These are phyloP conservation scores for Hassar affinis DNA, from an alignment of 2,113 vertebrate genomes.

Conservation along the genomic window DNA sequence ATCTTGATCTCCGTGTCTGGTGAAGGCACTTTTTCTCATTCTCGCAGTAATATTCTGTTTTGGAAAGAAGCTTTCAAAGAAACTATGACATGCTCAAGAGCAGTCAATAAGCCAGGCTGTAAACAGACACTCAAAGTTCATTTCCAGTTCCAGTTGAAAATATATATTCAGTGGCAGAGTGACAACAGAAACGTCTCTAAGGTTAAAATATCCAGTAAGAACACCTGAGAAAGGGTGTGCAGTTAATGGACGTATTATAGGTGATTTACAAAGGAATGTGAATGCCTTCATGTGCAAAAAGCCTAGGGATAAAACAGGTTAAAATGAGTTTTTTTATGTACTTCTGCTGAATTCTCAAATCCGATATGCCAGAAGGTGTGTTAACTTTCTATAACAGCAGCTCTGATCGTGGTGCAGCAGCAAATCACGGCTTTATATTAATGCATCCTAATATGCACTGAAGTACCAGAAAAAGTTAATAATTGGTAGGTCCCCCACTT, in stretches of 20 bases:
- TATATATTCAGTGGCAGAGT: background rate
- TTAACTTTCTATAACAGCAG: background rate
- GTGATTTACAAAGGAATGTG: background rate
- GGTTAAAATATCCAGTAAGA: background rate
- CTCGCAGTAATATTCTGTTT: background rate
- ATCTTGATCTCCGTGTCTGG: constrained; percentile 32
- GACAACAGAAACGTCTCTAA: background rate
- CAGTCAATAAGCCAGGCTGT: background rate
- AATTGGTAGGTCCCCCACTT: no score
- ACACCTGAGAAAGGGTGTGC: background rate
- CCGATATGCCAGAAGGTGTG: background rate
- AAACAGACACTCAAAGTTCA: background rate
- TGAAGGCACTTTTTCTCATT: constrained; percentile 3
- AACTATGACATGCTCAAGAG: background rate
- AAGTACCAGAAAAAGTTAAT: no score
- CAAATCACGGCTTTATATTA: no score
- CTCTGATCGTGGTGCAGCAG: background rate
- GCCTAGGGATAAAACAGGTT: background rate
- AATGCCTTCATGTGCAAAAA: background rate
- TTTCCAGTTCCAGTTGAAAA: background rate
- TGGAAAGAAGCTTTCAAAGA: background rate
- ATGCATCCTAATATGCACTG: no score
- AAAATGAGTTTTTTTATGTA: background rate
- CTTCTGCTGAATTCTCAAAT: background rate
- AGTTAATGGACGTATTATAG: background rate